Base-by-base conservation (phyloP, 1,140 invertebrate genomes). In the Drosophila albomicans region DNA sequence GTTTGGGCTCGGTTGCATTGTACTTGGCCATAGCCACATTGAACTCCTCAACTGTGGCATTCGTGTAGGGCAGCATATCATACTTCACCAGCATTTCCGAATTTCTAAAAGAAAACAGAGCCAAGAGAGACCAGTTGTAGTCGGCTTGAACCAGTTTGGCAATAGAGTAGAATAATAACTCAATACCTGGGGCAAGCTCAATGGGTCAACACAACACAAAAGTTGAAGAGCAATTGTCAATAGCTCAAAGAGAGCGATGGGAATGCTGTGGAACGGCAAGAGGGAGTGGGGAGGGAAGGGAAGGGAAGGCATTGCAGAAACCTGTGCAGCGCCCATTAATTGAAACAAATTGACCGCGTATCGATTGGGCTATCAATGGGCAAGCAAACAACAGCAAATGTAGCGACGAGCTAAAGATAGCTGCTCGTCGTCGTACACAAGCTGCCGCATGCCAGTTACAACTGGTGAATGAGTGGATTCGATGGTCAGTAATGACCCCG, bases 21-120 rank as follows among this genome's bases (percentile, higher is more conserved):
- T 95, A 79, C 3, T 65, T 81, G 0, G 78, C 74, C 51, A 94
- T 92, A 41, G 92, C 91, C 11, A 91, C 75, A 11, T 95, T 91
- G 78, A 95, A 96, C 63, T 94, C 93, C 45, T 94, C 93, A 7
- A 88, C 85, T 1, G 94, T 94, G 5, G 94, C 93, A 87, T 95
- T 95, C 43, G 90, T 76, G 1, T 80, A 91, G 51, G 93, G 87
- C 28, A 95, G 86, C 51, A 94, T 81, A 51, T 94, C 91, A 67
- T 94, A 88, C 32, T 93, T 91, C 1, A 94, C 92, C 45, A 96
- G 92, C 74, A 95, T 93, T 30, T 93, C 93, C 72, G 93, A 94
- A 81, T 95, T 95, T 63, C 95, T 95, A 56, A 5, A 28, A 30
- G 8, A 13, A 45, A 3, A n/a, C 15, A 56, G 51, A 43, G 35